Percentiles rank a stretch among this genome's conserved stretches.
Evolutionary conservation across 2,113 vertebrate genomes (phyloP).

Genomic region (Pteropus alecto): DNA sequence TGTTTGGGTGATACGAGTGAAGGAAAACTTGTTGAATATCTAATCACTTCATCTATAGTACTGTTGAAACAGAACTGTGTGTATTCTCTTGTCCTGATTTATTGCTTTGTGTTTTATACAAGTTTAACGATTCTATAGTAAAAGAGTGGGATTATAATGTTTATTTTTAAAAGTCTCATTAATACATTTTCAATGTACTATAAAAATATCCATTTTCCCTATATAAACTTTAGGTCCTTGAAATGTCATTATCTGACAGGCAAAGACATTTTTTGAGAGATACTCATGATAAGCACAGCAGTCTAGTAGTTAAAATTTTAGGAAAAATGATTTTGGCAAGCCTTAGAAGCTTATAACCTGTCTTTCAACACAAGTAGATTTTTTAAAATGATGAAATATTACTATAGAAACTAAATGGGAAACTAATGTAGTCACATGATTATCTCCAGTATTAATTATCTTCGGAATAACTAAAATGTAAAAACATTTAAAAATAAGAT

Average conservation of each 20-base stretch:
- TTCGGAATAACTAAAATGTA: neutral
- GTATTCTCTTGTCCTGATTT: neutral
- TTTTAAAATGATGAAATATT: neutral
- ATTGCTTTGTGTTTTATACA: neutral
- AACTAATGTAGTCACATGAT: neutral
- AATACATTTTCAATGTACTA: neutral
- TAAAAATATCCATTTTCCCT: neutral
- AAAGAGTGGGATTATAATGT: neutral
- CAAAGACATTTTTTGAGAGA: constrained; percentile 8
- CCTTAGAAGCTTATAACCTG: neutral
- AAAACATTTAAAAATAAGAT: neutral
- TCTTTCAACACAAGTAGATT: neutral
- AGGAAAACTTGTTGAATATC: neutral
- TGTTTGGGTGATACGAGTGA: neutral
- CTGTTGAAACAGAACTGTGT: neutral
- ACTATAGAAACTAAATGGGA: neutral
- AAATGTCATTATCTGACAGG: neutral
- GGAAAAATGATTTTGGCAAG: neutral
- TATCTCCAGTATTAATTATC: neutral
- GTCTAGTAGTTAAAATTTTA: neutral
- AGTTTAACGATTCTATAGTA: neutral
- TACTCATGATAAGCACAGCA: neutral
- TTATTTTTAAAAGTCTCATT: neutral
- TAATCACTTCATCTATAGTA: neutral
- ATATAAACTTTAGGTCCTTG: neutral